Conservation (phyloP, 2,797 vertebrate species). For the Pantherophis alleghaniensis region DNA sequence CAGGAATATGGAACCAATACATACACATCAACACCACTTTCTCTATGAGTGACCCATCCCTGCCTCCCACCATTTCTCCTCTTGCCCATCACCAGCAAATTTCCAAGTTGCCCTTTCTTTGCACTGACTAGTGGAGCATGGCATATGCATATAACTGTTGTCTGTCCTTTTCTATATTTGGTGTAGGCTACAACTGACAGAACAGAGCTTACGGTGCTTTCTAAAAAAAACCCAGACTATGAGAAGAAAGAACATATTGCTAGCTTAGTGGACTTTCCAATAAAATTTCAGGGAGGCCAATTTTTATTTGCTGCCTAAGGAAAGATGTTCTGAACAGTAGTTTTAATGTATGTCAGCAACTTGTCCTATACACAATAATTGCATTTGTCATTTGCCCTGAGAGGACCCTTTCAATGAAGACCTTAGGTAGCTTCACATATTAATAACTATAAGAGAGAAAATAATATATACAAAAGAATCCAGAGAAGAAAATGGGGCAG, state of each 20-base stretch:
- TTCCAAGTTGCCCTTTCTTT: not conserved
- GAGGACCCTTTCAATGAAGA: not conserved
- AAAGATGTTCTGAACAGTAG: not conserved
- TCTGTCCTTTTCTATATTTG: not conserved
- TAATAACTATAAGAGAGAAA: not conserved
- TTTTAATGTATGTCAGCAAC: not conserved
- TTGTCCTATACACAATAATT: slow-evolving; percentile 10
- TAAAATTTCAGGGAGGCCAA: not conserved
- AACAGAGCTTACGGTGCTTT: slow-evolving; percentile 14
- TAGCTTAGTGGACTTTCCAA: not conserved
- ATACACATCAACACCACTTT: not conserved
- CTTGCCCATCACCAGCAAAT: slow-evolving; percentile 28
- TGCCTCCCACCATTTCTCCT: not conserved
- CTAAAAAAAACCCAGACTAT: slow-evolving; percentile 24
- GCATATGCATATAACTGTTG: rapidly evolving
- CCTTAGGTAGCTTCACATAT: slow-evolving; percentile 6
- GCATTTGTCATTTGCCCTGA: not conserved
- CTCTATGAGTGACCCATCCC: not conserved
- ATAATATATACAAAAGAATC: not conserved
- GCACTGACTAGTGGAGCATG: not conserved
- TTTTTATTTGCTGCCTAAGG: slow-evolving; percentile 28
- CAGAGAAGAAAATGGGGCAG: not conserved
- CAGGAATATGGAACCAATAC: not conserved
- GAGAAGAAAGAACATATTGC: slow-evolving; percentile 9
- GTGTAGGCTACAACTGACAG: not conserved